Conservation (phyloP, 1,140 invertebrate genomes). For the Dryas iulia region DNA sequence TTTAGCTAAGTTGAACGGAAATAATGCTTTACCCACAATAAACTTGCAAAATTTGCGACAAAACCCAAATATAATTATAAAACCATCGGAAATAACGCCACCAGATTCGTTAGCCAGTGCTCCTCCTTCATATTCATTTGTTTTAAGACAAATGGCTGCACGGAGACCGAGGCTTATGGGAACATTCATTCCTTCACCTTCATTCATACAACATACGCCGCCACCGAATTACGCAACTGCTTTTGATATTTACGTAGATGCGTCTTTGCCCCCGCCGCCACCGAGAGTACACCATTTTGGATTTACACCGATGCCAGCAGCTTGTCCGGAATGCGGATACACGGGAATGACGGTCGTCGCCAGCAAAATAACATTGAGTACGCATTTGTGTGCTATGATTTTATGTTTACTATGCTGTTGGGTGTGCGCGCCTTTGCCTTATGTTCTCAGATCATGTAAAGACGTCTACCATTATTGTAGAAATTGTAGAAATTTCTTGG, state of each 20-base stretch:
- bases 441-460: constrained; percentile 68
- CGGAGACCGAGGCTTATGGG: constrained; percentile 64
- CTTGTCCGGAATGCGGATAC: constrained; percentile 68
- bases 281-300: constrained; percentile 56
- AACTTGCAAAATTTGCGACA: not conserved
- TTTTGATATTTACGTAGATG: constrained; percentile 70
- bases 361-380: constrained; percentile 63
- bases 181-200: constrained; percentile 69
- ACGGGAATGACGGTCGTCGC: constrained; percentile 55
- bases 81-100: constrained; percentile 46
- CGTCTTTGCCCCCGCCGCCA: constrained; percentile 46
- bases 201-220: constrained; percentile 64
- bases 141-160: constrained; percentile 62
- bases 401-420: constrained; percentile 70
- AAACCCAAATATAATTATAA: constrained; percentile 22
- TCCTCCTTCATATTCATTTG: constrained; percentile 73
- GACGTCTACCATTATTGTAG: constrained; percentile 73
- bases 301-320: constrained; percentile 54
- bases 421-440: constrained; percentile 68
- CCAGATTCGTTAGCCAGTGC: constrained; percentile 66
- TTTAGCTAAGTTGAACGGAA: constrained; percentile 56
- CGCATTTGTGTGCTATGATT: constrained; percentile 61
- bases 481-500: constrained; percentile 64
- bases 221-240: constrained; percentile 68
- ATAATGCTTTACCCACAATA: constrained; percentile 38